Conservation (phyloP, 2,113 vertebrate species). For the Peromyscus californicus region DNA sequence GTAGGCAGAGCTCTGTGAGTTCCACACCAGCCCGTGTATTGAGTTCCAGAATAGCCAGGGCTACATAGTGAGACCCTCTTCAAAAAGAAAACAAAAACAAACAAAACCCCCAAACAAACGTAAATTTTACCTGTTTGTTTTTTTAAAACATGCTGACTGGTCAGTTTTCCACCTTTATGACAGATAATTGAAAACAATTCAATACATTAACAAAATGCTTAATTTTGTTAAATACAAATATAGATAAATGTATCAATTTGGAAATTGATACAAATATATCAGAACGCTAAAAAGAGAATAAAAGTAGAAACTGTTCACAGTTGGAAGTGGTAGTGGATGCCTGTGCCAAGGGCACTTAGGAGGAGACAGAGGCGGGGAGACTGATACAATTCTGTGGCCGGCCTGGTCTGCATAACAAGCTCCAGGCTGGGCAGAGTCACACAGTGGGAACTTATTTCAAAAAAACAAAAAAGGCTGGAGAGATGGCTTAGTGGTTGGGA, state of each 20-base stretch:
- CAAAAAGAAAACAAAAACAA: background rate
- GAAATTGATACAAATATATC: background rate
- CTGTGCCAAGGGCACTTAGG: background rate
- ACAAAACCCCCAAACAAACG: background rate
- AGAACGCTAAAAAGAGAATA: slow-evolving; percentile 10
- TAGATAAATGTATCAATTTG: background rate
- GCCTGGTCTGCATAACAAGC: background rate
- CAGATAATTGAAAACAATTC: background rate
- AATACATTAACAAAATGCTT: slow-evolving; percentile 21
- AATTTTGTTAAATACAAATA: background rate
- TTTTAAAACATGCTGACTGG: background rate
- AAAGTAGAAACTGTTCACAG: background rate
- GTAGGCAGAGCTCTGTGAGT: background rate
- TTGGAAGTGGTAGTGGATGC: background rate
- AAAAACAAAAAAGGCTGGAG: background rate
- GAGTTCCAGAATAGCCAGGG: background rate
- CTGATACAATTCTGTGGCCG: background rate
- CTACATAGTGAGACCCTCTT: background rate
- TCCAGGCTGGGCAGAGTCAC: background rate
- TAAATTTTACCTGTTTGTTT: background rate
- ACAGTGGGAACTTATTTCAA: background rate
- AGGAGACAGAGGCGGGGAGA: too few relatives aligned
- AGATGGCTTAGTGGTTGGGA: background rate
- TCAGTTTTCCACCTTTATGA: slow-evolving; percentile 2
- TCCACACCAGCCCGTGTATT: background rate